phyloP scores from a whole-genome alignment of 2,888 invertebrate genomes.

The Lutraria lutraria region DNA sequence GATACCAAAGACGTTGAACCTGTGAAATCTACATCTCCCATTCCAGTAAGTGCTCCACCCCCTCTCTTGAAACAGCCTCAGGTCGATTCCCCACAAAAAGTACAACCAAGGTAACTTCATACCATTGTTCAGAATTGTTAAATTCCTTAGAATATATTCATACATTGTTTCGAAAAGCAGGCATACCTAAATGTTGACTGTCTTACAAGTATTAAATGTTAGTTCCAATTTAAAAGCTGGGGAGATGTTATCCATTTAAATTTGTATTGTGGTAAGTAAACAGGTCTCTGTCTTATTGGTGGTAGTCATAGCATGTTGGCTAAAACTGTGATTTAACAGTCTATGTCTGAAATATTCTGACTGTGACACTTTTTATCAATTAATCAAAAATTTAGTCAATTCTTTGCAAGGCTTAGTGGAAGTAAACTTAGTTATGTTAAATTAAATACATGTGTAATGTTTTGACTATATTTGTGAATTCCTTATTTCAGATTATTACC shows the following conservation, averaged over 20 bases:
- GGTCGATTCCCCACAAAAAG: conserved; percentile 54
- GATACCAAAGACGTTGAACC: conserved; percentile 73
- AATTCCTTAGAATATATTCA: not conserved
- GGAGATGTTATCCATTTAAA: not conserved
- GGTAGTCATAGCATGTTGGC: too few relatives aligned
- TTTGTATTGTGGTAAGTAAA: not conserved
- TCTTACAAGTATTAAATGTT: not conserved
- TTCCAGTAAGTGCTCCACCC: conserved; percentile 74
- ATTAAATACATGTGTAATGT: too few relatives aligned
- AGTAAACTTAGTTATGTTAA: too few relatives aligned
- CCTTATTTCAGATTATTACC: conserved; percentile 69
- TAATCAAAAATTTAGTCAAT: too few relatives aligned
- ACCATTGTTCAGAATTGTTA: too few relatives aligned
- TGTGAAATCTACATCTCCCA: conserved; percentile 61
- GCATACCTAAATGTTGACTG: not conserved
- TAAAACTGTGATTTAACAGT: too few relatives aligned
- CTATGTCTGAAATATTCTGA: too few relatives aligned
- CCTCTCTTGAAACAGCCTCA: conserved; percentile 81
- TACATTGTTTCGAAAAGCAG: not conserved
- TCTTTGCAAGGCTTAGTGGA: too few relatives aligned
- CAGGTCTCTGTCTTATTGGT: too few relatives aligned
- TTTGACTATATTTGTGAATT: not conserved
- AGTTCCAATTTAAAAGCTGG: not conserved
- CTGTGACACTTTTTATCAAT: too few relatives aligned
- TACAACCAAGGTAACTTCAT: conserved; percentile 53